These are phyloP conservation scores for Neodiprion pinetum DNA, from an alignment of 1,140 invertebrate genomes.

Conservation along the genomic window DNA sequence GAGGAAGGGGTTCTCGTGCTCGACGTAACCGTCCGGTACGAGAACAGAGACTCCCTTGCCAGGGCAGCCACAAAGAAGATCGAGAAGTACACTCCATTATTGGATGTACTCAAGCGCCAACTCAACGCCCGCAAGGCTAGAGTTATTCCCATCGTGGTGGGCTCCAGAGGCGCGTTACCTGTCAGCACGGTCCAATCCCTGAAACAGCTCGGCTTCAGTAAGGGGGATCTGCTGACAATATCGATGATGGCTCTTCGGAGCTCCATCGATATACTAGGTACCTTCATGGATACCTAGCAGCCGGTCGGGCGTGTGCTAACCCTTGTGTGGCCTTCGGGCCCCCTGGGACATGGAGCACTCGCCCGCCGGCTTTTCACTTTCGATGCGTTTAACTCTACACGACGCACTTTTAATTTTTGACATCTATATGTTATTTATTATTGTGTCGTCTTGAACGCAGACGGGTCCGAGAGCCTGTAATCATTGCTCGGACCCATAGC, in stretches of 20 bases:
- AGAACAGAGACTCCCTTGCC: background rate
- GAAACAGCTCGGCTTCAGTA: background rate
- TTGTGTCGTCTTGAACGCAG: too few relatives aligned
- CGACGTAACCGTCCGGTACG: background rate
- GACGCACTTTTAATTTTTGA: too few relatives aligned
- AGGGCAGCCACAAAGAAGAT: background rate
- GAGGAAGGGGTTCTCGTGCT: background rate
- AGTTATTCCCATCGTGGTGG: constrained; percentile 2
- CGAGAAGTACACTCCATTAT: background rate
- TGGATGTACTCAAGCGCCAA: background rate
- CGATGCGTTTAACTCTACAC: too few relatives aligned
- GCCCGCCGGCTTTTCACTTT: background rate
- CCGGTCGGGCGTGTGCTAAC: too few relatives aligned
- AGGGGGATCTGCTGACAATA: background rate
- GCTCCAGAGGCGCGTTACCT: background rate
- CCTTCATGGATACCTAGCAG: background rate
- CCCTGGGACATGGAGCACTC: too few relatives aligned
- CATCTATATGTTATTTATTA: too few relatives aligned
- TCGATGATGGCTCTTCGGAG: background rate
- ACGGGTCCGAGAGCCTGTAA: too few relatives aligned
- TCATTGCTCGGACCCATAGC: too few relatives aligned
- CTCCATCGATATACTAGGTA: background rate
- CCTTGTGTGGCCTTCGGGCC: too few relatives aligned
- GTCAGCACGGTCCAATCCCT: background rate
- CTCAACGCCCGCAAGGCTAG: background rate